These are phyloP conservation scores for Vulpes ferrilata DNA, from an alignment of 2,113 vertebrate species.

Conservation along the genomic window DNA sequence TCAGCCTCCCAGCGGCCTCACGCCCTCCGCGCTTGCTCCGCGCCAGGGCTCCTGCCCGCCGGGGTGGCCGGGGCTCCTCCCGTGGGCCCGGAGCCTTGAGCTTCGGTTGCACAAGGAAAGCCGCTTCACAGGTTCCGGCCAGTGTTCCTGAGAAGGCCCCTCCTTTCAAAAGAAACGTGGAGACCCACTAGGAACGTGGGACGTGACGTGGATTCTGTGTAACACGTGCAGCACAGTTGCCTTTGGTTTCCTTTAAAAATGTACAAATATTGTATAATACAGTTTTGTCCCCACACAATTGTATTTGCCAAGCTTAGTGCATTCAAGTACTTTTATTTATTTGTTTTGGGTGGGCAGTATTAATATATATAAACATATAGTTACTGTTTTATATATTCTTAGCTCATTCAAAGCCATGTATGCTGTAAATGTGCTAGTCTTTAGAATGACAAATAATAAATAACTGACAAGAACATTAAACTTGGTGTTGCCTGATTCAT, in stretches of 20 bases:
- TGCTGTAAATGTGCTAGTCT: constrained; percentile 92
- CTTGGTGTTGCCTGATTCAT: constrained; percentile 41
- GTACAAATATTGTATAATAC: constrained; percentile 88
- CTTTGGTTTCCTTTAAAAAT: constrained; percentile 87
- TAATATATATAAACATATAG: constrained; percentile 89
- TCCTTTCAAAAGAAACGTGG: constrained; percentile 63
- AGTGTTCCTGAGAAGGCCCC: constrained; percentile 70
- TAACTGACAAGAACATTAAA: constrained; percentile 84
- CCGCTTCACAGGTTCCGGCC: constrained; percentile 69
- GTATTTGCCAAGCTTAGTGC: constrained; percentile 88
- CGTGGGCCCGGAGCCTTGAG: not conserved
- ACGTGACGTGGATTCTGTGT: constrained; percentile 82
- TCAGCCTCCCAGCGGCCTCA: rapidly evolving
- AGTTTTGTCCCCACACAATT: constrained; percentile 82
- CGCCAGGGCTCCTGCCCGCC: not conserved
- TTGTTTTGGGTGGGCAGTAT: constrained; percentile 89
- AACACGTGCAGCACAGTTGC: constrained; percentile 86
- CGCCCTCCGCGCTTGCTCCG: not conserved
- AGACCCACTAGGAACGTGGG: constrained; percentile 72
- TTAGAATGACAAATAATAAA: constrained; percentile 90
- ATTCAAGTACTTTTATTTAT: constrained; percentile 91
- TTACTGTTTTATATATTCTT: constrained; percentile 91
- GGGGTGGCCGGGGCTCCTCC: not conserved
- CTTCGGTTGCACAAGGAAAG: constrained; percentile 71
- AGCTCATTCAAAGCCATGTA: constrained; percentile 87